Base-by-base conservation (phyloP, 2,797 vertebrate genomes). In the Danio albolineatus region DNA sequence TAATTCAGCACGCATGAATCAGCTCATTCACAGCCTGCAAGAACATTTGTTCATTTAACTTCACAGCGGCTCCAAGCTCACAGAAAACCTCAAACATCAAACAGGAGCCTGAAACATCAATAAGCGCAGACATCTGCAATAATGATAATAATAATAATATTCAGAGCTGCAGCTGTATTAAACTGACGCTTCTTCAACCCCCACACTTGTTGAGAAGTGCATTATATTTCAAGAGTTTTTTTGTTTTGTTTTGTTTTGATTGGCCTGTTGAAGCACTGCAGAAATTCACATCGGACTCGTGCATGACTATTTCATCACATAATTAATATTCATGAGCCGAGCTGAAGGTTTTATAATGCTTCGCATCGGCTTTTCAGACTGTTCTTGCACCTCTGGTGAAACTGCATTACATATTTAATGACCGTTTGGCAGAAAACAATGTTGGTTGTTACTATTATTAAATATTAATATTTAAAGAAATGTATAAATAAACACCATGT, bases 61-160 rank as follows among this genome's bases (percentile, higher is more conserved):
- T 59, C 51, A 36, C 28, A 54, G 14, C 28, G 7, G 48, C 54
- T 49, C 17, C 28, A 28, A 28, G 28, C 7, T 65, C 72, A 59
- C 21, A 46, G 19, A 71, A 72, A 54, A 48, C 69, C 73, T 74
- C 74, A 81, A 81, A 77, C 61, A 78, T 59, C 73, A 67, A 64
- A 39, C 56, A 57, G 67, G 49, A 78, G 21, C 21, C 61, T 67
- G 39, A 78, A 54, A 73, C 48, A 66, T 44, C 53, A 71, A 67
- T 14, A 36, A 75, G 57, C 19, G 66, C 43, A 36, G 65, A 46
- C 67, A 66, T 21, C 39, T 56, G 21, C 17, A 56, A 4, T 38
- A 28, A n/a, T n/a, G n/a, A n/a, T n/a, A n/a, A 28, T 66, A 65
- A 6, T 6, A 69, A 16, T 69, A 17, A 57, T 17, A 49, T 38